phyloP scores from a whole-genome alignment of 1,140 invertebrate species.

The Monochamus saltuarius region DNA sequence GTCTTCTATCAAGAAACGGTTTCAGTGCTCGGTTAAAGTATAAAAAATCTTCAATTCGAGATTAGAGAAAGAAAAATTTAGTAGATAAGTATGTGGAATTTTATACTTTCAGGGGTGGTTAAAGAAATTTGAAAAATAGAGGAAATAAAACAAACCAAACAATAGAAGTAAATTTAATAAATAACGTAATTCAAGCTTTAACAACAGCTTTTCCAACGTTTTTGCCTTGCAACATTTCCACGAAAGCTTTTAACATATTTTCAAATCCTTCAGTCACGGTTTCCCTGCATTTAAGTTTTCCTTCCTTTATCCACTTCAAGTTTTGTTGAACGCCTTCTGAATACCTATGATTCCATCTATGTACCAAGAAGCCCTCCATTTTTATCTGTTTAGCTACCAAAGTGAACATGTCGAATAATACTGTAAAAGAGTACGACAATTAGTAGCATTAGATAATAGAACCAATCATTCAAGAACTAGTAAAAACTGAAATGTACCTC shows the following conservation, averaged over 20 bases:
- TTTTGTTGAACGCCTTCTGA: conserved; percentile 60
- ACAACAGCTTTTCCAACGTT: conserved; percentile 67
- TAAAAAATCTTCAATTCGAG: too few species aligned
- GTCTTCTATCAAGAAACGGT: too few species aligned
- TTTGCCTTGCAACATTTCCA: conserved; percentile 60
- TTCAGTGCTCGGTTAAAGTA: too few species aligned
- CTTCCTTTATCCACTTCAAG: conserved; percentile 56
- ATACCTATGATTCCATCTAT: conserved; percentile 58
- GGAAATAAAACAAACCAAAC: too few species aligned
- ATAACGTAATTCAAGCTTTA: conserved; percentile 11
- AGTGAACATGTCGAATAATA: neutral
- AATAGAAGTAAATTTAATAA: neutral
- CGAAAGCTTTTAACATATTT: conserved; percentile 65
- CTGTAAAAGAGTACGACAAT: neutral
- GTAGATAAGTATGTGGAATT: too few species aligned
- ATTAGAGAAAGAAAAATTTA: too few species aligned
- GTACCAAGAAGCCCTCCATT: conserved; percentile 65
- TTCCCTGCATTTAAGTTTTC: conserved; percentile 64
- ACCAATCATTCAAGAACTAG: neutral
- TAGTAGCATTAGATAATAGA: neutral
- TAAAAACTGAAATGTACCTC: neutral
- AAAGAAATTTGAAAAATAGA: too few species aligned
- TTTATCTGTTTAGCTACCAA: conserved; percentile 54
- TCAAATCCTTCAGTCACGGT: conserved; percentile 68
- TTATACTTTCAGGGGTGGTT: too few species aligned